Percentiles rank a stretch among this genome's conserved stretches.
Conservation (phyloP, 2,797 vertebrate genomes). For the Valencia hispanica region DNA sequence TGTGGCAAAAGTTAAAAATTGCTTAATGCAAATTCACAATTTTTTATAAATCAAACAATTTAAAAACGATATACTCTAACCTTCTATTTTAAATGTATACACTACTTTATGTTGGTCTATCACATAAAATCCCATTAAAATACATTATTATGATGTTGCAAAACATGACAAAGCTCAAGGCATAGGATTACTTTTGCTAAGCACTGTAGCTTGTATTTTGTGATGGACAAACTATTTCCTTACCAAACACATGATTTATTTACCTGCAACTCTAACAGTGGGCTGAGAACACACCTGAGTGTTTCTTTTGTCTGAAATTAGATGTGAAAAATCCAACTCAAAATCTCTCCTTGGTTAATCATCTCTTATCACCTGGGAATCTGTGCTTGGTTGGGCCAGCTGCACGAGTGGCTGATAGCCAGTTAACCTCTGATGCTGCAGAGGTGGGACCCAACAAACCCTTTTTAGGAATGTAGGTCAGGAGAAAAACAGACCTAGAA, state of each 20-base stretch:
- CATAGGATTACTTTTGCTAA: background rate
- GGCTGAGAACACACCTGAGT: conserved; percentile 35
- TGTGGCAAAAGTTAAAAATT: background rate
- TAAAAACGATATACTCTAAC: background rate
- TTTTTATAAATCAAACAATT: background rate
- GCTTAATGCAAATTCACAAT: background rate
- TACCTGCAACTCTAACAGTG: conserved; percentile 12
- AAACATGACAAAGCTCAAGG: background rate
- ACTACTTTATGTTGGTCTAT: background rate
- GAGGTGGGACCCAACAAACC: conserved; percentile 20
- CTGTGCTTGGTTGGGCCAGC: conserved; percentile 19
- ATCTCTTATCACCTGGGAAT: conserved; percentile 26
- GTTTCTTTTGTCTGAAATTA: conserved; percentile 26
- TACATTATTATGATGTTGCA: background rate
- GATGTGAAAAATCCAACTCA: conserved; percentile 20
- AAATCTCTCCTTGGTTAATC: conserved; percentile 8
- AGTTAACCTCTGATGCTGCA: conserved; percentile 30
- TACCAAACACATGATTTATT: background rate
- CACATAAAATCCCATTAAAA: background rate
- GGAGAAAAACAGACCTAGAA: conserved; percentile 28
- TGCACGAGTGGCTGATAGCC: conserved; percentile 34
- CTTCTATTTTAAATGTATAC: background rate
- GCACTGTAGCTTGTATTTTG: background rate
- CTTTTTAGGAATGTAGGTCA: conserved; percentile 57
- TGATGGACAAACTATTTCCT: background rate